Base-by-base conservation (phyloP, 2,888 invertebrate species). In the Amphiduros pacificus region DNA sequence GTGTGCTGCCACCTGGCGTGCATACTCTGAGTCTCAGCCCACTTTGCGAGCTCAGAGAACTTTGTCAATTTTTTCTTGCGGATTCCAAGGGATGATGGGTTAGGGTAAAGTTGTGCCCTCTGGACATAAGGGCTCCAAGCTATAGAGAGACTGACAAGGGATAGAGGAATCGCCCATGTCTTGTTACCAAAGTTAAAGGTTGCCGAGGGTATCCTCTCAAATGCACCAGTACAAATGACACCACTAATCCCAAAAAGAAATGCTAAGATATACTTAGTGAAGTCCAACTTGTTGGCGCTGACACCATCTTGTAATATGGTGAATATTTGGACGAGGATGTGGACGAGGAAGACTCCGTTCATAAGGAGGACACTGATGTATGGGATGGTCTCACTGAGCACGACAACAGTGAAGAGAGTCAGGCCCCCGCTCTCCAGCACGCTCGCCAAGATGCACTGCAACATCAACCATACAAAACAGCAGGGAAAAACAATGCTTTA, bases 401-500 rank as follows among this genome's bases (percentile, higher is more conserved):
- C 62, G 20, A 71, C 71, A 40, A 73, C 65, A 0, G 69, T 67
- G 53, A 77, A 70, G 4, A 77, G n/a, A 29, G 70, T 68, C 6
- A 75, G 44, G 0, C 77, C 78, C 6, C 64, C 48, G 0, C 73
- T 71, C 64, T 77, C 77, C 22, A 73, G 9, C 0, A 69, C 27
- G 29, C 72, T 71, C 2, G 71, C 26, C 1, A 66, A 2, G 1
- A 74, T n/a, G 1, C 71, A 70, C 77, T 77, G 70, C 27, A 67
- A 67, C n/a, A 53, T 48, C 62, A 53, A 55, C n/a, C n/a, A n/a
- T n/a, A n/a, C 58, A 28, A 53, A 17, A 48, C 28, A 27, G 49
- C 17, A 9, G 5, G 17, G 17, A 20, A 14, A 11, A 48, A 50
- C 32, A 22, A 11, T 28, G 31, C 17, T 26, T 17, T 17, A n/a